phyloP scores from a whole-genome alignment of 37 sponge, comb jelly and placozoan genomes.

The Cladorhizidae sp. region DNA sequence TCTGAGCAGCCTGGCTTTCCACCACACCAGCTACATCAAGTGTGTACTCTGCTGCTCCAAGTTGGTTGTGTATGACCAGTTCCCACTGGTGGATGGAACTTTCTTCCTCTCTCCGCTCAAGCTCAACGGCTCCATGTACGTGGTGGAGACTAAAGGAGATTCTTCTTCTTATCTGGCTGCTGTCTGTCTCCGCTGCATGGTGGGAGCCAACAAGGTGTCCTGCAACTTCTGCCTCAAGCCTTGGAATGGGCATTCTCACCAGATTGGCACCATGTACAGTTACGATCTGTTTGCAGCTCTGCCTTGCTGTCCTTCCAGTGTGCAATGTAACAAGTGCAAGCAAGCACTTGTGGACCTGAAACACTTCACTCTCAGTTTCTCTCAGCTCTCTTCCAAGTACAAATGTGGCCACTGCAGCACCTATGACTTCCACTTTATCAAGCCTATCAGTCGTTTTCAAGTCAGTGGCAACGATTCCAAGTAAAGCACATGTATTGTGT shows the following conservation, averaged over 20 bases:
- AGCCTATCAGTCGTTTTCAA: slow-evolving; percentile 63
- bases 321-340: slow-evolving; percentile 78
- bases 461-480: slow-evolving; percentile 2
- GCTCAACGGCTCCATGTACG: slow-evolving; percentile 38
- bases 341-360: slow-evolving; percentile 58
- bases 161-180: slow-evolving; percentile 71
- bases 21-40: slow-evolving; percentile 60
- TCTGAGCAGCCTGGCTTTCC: slow-evolving; percentile 73
- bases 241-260: slow-evolving; percentile 88
- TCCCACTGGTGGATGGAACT: slow-evolving; percentile 88
- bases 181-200: slow-evolving; percentile 81
- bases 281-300: slow-evolving; percentile 90
- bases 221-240: slow-evolving; percentile 71
- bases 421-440: slow-evolving; percentile 86
- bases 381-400: slow-evolving; percentile 65
- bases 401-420: slow-evolving; percentile 74
- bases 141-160: slow-evolving; percentile 74
- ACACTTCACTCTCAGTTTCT: slow-evolving; percentile 60
- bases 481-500: not conserved
- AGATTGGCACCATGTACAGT: slow-evolving; percentile 91
- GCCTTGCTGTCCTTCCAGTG: slow-evolving; percentile 78
- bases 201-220: slow-evolving; percentile 65
- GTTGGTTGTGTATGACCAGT: slow-evolving; percentile 89
- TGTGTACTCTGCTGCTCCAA: slow-evolving; percentile 78
- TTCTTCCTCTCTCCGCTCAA: slow-evolving; percentile 79